Conservation (phyloP, 2,113 vertebrate species). For the Petrocephalus microphthalmus region DNA sequence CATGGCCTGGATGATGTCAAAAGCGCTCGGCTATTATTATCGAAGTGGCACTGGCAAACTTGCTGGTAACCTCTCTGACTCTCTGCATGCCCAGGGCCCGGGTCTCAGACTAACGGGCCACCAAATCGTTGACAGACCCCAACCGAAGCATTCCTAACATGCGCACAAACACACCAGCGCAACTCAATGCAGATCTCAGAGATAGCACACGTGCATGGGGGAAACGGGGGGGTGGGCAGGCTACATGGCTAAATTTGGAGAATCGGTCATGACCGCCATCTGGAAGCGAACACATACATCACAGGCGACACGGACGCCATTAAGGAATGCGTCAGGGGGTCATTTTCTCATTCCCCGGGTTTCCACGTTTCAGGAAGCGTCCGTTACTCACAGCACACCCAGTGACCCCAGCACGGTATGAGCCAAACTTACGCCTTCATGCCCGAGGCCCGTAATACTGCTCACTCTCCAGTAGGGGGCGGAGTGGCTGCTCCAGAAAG, state of each 20-base stretch:
- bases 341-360: constrained; percentile 2
- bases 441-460: not conserved
- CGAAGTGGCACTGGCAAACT: not conserved
- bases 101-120: not conserved
- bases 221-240: not conserved
- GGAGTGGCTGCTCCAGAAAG: not conserved
- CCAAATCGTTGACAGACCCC: not conserved
- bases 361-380: not conserved
- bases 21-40: not conserved
- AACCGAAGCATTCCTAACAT: not conserved
- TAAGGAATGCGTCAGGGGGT: not conserved
- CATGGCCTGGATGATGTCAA: constrained; percentile 1
- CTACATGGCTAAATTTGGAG: not conserved
- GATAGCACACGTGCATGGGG: not conserved
- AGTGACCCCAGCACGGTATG: not conserved
- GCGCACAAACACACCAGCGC: not conserved
- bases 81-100: not conserved
- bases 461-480: not conserved
- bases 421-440: too few species aligned
- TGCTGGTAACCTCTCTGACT: constrained; percentile 14
- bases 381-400: not conserved
- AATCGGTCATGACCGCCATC: not conserved
- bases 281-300: not conserved
- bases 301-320: not conserved
- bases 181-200: not conserved